Conservation (phyloP, 2,888 invertebrate genomes). For the Spodoptera picta region DNA sequence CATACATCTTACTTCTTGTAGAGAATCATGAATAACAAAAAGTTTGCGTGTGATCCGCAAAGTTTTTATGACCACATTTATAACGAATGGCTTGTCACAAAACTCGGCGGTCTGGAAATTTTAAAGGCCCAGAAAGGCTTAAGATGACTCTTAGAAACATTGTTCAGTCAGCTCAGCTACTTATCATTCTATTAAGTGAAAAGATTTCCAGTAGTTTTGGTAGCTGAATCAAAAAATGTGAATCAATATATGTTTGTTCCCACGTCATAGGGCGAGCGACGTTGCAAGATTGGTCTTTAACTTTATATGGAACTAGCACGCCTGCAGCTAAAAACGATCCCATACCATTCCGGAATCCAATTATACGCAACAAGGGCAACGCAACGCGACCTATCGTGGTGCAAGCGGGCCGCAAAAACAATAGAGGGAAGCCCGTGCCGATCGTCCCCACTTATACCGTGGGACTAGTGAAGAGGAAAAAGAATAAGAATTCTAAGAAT, state of each 20-base stretch:
- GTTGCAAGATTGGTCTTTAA: constrained; percentile 97
- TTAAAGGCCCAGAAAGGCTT: constrained; percentile 41
- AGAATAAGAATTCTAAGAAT: constrained; percentile 88
- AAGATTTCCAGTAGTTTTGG: constrained; percentile 26
- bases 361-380: constrained; percentile 80
- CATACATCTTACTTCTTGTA: constrained; percentile 6
- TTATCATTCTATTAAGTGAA: constrained; percentile 38
- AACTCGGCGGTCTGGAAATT: constrained; percentile 42
- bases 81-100: constrained; percentile 54
- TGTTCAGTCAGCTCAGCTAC: constrained; percentile 49
- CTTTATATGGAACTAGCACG: constrained; percentile 95
- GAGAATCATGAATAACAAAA: constrained; percentile 40
- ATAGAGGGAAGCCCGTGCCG: constrained; percentile 76
- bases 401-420: constrained; percentile 80
- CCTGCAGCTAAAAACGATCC: constrained; percentile 90
- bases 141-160: constrained; percentile 33
- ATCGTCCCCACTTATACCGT: constrained; percentile 83
- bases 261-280: constrained; percentile 93
- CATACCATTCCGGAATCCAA: constrained; percentile 85
- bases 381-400: constrained; percentile 82
- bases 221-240: constrained; percentile 36
- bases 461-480: constrained; percentile 85
- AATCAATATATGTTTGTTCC: constrained; percentile 57
- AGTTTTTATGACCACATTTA: constrained; percentile 53
- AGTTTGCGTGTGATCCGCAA: constrained; percentile 39